phyloP scores from a whole-genome alignment of 2,888 invertebrate species.

The Agrochola lychnidis region DNA sequence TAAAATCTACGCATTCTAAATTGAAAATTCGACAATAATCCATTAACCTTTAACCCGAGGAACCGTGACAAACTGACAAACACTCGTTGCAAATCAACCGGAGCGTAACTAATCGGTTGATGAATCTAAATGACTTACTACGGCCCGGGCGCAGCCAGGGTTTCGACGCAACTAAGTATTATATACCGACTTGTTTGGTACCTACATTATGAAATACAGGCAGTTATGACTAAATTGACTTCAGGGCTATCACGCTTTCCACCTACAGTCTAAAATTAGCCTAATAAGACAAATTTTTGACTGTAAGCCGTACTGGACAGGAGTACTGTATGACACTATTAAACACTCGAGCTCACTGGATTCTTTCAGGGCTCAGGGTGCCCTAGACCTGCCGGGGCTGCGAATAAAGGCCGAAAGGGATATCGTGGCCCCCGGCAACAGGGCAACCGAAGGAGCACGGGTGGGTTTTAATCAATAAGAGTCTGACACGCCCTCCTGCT shows the following conservation, averaged over 20 bases:
- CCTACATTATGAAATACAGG: not conserved
- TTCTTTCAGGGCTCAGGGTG: not conserved
- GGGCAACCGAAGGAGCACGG: too few species aligned
- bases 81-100: conserved; percentile 35
- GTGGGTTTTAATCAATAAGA: too few species aligned
- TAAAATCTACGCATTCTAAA: conserved; percentile 16
- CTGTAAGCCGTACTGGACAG: not conserved
- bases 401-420: too few species aligned
- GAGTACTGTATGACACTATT: too few species aligned
- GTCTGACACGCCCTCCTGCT: too few species aligned
- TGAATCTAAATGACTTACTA: conserved; percentile 23
- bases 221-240: not conserved
- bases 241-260: not conserved
- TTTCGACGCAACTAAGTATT: not conserved
- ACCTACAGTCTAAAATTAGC: not conserved
- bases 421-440: too few species aligned
- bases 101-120: conserved; percentile 33
- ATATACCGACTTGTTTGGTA: not conserved
- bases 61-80: conserved; percentile 30
- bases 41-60: conserved; percentile 42
- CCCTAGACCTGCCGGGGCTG: too few species aligned
- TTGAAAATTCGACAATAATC: conserved; percentile 20
- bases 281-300: not conserved
- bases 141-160: not conserved
- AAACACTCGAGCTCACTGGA: not conserved